Evolutionary conservation across 2,113 vertebrate genomes (phyloP).

Genomic region (Grammomys dolichurus): DNA sequence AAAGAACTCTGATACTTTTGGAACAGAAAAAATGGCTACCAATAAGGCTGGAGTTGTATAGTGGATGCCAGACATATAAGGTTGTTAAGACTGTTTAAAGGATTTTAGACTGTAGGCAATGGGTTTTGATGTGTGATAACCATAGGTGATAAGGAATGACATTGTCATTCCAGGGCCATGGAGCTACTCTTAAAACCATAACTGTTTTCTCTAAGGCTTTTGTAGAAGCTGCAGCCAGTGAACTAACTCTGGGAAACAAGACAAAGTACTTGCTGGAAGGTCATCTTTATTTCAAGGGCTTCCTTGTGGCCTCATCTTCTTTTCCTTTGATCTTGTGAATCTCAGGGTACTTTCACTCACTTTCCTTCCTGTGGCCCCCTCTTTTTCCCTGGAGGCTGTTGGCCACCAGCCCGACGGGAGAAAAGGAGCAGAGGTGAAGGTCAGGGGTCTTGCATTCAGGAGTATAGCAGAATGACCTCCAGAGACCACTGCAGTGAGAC

Average conservation of each 20-base stretch:
- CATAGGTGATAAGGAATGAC: neutral
- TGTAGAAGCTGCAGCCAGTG: neutral
- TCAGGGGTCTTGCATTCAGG: no score
- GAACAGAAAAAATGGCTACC: neutral
- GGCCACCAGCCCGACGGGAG: no score
- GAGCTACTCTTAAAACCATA: neutral
- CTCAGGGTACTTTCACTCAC: rapidly evolving
- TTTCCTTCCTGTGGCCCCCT: neutral
- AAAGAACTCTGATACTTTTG: neutral
- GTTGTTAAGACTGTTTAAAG: neutral
- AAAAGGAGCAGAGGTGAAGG: no score
- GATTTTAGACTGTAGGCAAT: neutral
- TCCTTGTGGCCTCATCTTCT: neutral
- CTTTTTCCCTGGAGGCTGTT: no score
- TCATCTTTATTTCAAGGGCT: neutral
- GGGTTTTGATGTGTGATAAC: neutral
- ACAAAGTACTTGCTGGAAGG: neutral
- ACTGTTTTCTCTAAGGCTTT: neutral
- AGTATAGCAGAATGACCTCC: no score
- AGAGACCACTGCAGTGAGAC: no score
- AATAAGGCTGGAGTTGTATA: neutral
- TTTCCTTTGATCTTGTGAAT: neutral
- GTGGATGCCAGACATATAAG: neutral
- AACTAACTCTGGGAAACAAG: neutral
- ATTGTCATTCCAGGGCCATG: neutral